Base-by-base conservation (phyloP, 2,797 vertebrate species). In the Acanthurus lineatus region DNA sequence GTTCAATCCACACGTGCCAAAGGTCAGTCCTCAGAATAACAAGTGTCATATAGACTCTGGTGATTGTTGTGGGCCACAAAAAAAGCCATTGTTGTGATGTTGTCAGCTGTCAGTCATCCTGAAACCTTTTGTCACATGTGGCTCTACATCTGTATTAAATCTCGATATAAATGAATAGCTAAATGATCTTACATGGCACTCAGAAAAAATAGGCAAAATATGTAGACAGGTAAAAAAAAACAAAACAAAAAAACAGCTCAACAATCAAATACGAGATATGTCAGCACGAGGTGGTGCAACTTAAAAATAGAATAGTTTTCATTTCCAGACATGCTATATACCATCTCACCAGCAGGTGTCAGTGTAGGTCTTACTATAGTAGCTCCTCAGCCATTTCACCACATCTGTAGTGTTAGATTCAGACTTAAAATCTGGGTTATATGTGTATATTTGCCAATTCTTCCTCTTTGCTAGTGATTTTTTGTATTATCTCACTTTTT, bases 1-100 rank as follows among this genome's bases (percentile, higher is more conserved):
- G 94, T 99, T 99, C 94, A 99, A 99, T 94, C 98, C 98, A 91
- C 98, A 99, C 54, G 98, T 99, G 95, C 98, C 98, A 95, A 99
- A 99, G 97, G 98, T 99, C 86, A 93, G 95, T 85, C 9, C 40
- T 62, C 22, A 57, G 10, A 40, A n/a, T 49, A 15, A 63, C 14
- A 0, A 54, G 25, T 40, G 57, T 48, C 16, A 71, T 15, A 9
- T 28, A 42, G 28, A 49, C 53, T 49, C 10, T 69, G 14, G 56
- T 19, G 44, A n/a, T 38, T 59, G 6, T 4, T 60, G 28, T 25
- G 20, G 42, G 11, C 11, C 12, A 53, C 16, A 3, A 15, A 48
- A 54, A 62, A 6, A 35, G 32, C 32, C 32, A 35, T 35, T 35
- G 32, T 6, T 35, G 32, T 35, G 32, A 35, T 47, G 42, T 4